Percentiles rank a stretch among this genome's conserved stretches.
Evolutionary conservation across 2,797 vertebrate species (phyloP).

Genomic region (Hemitrygon akajei): DNA sequence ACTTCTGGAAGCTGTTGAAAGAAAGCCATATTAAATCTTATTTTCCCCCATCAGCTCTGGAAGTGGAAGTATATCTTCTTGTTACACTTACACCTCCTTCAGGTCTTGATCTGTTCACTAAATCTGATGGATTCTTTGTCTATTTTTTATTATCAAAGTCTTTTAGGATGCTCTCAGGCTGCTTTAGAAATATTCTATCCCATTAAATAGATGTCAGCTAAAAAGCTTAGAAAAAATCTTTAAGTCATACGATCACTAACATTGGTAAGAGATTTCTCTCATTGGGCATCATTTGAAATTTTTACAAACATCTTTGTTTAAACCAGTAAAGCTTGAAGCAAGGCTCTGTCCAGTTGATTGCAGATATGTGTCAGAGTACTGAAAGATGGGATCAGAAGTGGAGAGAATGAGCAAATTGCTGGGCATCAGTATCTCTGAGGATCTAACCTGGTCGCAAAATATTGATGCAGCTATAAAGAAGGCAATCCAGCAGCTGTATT

Average conservation of each 20-base stretch:
- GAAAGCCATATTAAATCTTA: neutral
- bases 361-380: neutral
- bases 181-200: neutral
- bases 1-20: neutral
- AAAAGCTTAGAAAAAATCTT: neutral
- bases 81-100: neutral
- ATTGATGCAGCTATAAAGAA: no score
- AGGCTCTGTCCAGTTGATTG: neutral
- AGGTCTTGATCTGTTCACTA: neutral
- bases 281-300: neutral
- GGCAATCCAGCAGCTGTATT: no score
- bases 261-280: neutral
- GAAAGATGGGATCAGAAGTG: neutral
- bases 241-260: neutral
- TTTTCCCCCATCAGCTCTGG: neutral
- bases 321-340: neutral
- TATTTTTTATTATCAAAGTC: neutral
- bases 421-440: no score
- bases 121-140: neutral
- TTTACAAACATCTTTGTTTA: neutral
- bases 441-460: no score
- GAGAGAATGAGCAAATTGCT: no score
- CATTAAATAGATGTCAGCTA: neutral
- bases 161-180: neutral
- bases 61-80: neutral